Percentiles rank a stretch among this genome's conserved stretches.
phyloP scores from a whole-genome alignment of 2,113 vertebrate species.

The Rattus norvegicus region GRCr8 NC_086029.1:18080001-18080500 shows the following conservation, averaged over 20 bases:
- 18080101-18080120: not conserved
- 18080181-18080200: not conserved
- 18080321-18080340: not conserved
- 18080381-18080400: not conserved
- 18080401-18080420: not conserved
- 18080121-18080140: not conserved
- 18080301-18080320: not conserved
- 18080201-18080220: not conserved
- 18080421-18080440: not conserved
- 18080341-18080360: not conserved
- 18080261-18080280: not conserved
- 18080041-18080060: not conserved
- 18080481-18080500: not conserved
- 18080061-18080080: not conserved
- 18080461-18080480: not conserved
- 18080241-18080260: not conserved
- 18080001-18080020: not conserved
- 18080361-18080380: not conserved
- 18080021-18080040: accelerated
- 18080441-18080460: no score
- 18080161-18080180: not conserved
- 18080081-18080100: not conserved
- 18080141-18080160: not conserved
- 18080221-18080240: not conserved
- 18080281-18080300: not conserved